Evolutionary conservation across 2,113 vertebrate genomes (phyloP).

Genomic region (Zosterops hypoxanthus): DNA sequence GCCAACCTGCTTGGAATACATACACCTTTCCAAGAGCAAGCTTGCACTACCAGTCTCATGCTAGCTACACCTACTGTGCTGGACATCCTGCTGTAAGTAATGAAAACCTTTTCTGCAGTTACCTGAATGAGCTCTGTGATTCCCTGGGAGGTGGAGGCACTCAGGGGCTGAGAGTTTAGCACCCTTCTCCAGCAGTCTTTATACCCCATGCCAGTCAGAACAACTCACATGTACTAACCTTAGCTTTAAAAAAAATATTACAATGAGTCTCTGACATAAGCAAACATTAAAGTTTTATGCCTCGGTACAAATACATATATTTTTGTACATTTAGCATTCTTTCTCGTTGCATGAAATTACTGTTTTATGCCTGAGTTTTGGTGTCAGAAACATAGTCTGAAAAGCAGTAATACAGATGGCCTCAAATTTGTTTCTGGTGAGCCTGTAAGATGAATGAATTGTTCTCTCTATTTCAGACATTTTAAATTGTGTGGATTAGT

Average conservation of each 20-base stretch:
- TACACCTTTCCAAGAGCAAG: conserved; percentile 80
- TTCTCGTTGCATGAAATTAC: not conserved
- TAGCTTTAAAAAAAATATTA: not conserved
- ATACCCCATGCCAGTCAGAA: not conserved
- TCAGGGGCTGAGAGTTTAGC: not conserved
- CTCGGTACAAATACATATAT: not conserved
- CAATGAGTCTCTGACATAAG: not conserved
- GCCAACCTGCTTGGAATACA: conserved; percentile 79
- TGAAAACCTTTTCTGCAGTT: not conserved
- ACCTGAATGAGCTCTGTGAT: not conserved
- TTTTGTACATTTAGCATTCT: not conserved
- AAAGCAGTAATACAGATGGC: not conserved
- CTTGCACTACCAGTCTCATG: conserved; percentile 83
- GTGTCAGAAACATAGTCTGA: not conserved
- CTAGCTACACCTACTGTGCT: conserved; percentile 84
- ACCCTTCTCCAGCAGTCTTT: not conserved
- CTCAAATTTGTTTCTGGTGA: not conserved
- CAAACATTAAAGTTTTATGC: not conserved
- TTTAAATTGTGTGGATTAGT: not conserved
- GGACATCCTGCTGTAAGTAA: conserved; percentile 85
- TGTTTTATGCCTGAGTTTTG: not conserved
- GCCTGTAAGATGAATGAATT: not conserved
- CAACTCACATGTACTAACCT: not conserved
- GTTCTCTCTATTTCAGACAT: not conserved
- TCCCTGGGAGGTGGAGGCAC: not conserved